phyloP scores from a whole-genome alignment of 2,113 vertebrate species.

The Platichthys flesus region DNA sequence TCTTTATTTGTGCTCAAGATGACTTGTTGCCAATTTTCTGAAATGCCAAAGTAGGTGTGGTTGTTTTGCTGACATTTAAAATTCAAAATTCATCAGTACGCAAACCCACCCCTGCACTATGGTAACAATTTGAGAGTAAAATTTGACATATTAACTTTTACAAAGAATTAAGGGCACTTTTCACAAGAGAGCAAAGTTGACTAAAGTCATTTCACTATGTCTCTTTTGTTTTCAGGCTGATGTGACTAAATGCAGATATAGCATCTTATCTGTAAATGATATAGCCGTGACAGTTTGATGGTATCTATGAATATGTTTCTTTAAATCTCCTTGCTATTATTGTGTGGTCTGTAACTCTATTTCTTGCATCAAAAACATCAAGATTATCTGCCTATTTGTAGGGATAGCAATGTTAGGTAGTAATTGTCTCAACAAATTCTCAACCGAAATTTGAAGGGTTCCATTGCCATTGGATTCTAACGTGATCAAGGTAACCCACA shows the following conservation, averaged over 20 bases:
- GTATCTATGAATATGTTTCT: not conserved
- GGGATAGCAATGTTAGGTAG: not conserved
- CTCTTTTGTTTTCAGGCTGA: too few relatives aligned
- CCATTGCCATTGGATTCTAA: not conserved
- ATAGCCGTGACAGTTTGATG: not conserved
- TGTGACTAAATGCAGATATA: not conserved
- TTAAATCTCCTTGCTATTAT: not conserved
- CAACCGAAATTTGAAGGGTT: not conserved
- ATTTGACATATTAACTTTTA: not conserved
- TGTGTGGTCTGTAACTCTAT: too few relatives aligned
- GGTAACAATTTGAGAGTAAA: too few relatives aligned
- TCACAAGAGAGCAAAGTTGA: too few relatives aligned
- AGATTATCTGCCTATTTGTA: not conserved
- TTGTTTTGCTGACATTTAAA: conserved; percentile 6
- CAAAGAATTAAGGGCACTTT: too few relatives aligned
- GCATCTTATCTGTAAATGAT: not conserved
- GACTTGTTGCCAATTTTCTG: not conserved
- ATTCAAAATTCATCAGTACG: conserved; percentile 17
- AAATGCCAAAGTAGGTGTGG: not conserved
- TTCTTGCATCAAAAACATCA: not conserved
- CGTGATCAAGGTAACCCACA: too few relatives aligned
- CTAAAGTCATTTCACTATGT: too few relatives aligned
- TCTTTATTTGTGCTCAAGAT: not conserved
- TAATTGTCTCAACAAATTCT: not conserved
- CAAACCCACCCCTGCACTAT: not conserved